Base-by-base conservation (phyloP, 2,888 invertebrate genomes). In the Aleiodes leptofemur region DNA sequence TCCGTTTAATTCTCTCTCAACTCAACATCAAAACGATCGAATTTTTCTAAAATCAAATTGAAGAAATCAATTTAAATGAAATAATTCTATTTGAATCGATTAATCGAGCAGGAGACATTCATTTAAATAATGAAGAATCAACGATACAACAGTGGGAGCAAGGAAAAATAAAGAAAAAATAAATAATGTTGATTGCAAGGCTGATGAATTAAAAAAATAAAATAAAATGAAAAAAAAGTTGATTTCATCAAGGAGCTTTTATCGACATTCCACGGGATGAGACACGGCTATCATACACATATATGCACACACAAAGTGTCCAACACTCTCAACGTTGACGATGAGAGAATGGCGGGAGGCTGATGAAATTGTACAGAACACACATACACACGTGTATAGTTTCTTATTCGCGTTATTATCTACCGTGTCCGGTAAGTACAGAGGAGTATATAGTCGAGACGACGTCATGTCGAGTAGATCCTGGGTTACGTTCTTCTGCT, bases 391-490 rank as follows among this genome's bases (percentile, higher is more conserved):
- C 70, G 48, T 79, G 73, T 81, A 83, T 80, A 81, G 84, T 83
- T 84, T 83, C 85, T 84, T 85, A 83, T 74, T 71, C 72, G 79
- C 77, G 81, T 85, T 85, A 85, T 86, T 85, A 85, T 85, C 83
- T 79, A 71, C 73, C 79, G 76, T 78, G 80, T 79, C 75, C 79
- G 78, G 80, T 82, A 82, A 85, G 80, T 81, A 82, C 78, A 77
- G 77, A 73, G 79, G 76, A 79, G 55, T 68, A 78, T 77, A 80
- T 76, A 77, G 80, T 72, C 74, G 64, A 69, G 69, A 74, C 55
- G 70, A 74, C 55, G 70, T 74, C 74, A 74, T 74, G 74, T 70
- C 48, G 64, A 72, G 64, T 48, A 16, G 48, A 64, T 64, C 43
- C 59, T 64, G 64, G 29, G 61, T 64, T 74, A 61, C 59, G 23